These are phyloP conservation scores for Oryzias javanicus DNA, from an alignment of 2,113 vertebrate genomes.

Conservation along the genomic window DNA sequence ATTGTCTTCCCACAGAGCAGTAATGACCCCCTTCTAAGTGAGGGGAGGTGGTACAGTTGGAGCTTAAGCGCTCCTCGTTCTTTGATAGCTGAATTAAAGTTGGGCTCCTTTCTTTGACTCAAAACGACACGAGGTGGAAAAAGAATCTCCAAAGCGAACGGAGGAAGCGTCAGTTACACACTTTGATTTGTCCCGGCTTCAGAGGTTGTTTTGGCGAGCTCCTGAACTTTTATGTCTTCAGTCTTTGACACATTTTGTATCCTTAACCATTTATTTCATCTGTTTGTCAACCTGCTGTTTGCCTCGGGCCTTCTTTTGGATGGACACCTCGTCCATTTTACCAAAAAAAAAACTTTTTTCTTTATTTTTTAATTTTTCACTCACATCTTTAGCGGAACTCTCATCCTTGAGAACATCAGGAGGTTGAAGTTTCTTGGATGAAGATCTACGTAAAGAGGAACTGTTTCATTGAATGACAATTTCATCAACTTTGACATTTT, in stretches of 20 bases:
- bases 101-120: conserved; percentile 30
- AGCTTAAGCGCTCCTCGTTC: conserved; percentile 32
- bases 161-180: conserved; percentile 30
- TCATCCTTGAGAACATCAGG: too few species aligned
- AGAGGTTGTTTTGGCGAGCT: conserved; percentile 48
- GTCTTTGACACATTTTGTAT: conserved; percentile 12
- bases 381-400: background rate
- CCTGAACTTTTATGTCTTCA: conserved; percentile 16
- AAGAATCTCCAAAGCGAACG: conserved; percentile 21
- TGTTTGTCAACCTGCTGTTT: conserved; percentile 38
- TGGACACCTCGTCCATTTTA: conserved; percentile 12
- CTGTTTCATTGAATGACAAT: too few species aligned
- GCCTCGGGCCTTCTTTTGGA: conserved; percentile 27
- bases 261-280: conserved; percentile 20
- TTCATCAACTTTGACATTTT: too few species aligned
- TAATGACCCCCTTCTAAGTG: conserved; percentile 43
- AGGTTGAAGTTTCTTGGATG: too few species aligned
- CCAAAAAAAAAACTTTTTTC: conserved; percentile 3
- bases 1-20: conserved; percentile 20
- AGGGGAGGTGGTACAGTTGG: conserved; percentile 16
- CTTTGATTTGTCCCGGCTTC: conserved; percentile 60
- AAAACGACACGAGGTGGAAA: conserved; percentile 20
- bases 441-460: too few species aligned
- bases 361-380: conserved; percentile 1
- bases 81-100: conserved; percentile 45